Evolutionary conservation across 2,888 invertebrate species (phyloP), one percentile per base, ranked within the genome.

Genomic region (Adela reaumurella): DNA sequence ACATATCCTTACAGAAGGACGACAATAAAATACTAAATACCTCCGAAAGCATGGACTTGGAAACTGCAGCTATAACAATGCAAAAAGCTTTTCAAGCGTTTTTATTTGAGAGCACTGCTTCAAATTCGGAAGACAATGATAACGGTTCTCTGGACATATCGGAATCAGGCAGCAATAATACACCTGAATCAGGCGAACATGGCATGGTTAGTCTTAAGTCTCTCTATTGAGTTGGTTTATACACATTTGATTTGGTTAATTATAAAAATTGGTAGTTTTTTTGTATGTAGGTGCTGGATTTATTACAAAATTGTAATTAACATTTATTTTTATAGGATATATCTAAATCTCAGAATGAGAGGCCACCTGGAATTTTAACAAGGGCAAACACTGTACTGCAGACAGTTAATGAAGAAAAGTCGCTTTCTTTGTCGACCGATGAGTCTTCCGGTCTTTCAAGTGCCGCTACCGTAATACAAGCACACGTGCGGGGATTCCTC

Each of bases 401-500:
- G 63, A 80, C 80, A 10, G 78, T 80, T n/a, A 78, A 77, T 49
- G 80, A 80, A 59, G 80, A 80, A 58, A 79, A 79, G 54, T 77
- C 77, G 18, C 57, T 78, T 41, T 79, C 80, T 1, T 60, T 74
- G 50, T 80, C 80, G 19, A 78, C 77, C 19, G 80, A 80, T 52
- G 80, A 80, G 54, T 79, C 79, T 11, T 78, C 79, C 16, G 73
- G 76, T 18, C 57, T 80, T 50, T 80, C 80, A 18, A 81, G 81
- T 60, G 84, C 83, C 17, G 86, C 86, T 29, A 84, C 83, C 2
- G 82, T 82, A 57, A 86, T 87, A 55, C 87, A 87, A 67, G 85
- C 86, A 4, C 84, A 86, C 46, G 84, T 88, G 45, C 76, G 87
- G 52, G 87, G 88, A 2, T 88, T 83, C 61, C 76, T 87, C 59